Evolutionary conservation across 2,113 vertebrate species (phyloP), one percentile per base, ranked within the genome.

Genomic region (Falco punctatus): DNA sequence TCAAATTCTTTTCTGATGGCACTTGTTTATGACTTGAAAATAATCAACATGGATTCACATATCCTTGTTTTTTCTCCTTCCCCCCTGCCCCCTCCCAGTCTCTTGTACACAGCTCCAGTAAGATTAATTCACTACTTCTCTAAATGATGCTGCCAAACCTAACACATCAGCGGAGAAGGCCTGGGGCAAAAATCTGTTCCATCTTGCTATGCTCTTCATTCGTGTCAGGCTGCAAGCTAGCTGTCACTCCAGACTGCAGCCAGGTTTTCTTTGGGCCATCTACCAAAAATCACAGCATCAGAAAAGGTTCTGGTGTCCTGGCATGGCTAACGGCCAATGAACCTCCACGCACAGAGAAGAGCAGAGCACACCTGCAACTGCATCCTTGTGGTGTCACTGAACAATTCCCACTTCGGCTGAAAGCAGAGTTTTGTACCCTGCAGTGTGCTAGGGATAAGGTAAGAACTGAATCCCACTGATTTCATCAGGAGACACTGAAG

Each of bases 21-120:
- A 82, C 81, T 96, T 95, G 91, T 94, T 97, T 96, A 94, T 80
- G 54, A 38, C 81, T 96, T 95, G 73, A 94, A 96, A 94, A 95
- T 85, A 92, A 82, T 91, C 96, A 95, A 97, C 94, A 96, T 16
- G 38, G 84, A 90, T 96, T 95, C 92, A 91, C 89, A 94, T 48
- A 48, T 95, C 11, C 4, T 38, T 64, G 21, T 22, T 51, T 32
- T 14, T 38, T 15, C 42, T 14, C 12, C 42, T 4, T 1, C 0
- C 0, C 6, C 5, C 3, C 1, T 10, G 21, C 3, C 2, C 14
- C 27, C 9, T 19, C 42, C 10, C 11, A 30, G 35, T 54, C 58
- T 83, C 26, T 79, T 57, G 57, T 91, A 73, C 42, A 91, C 44
- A 85, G 10, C 21, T 81, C 69, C 75, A 72, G 1, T 38, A 61